phyloP scores from a whole-genome alignment of 2,888 invertebrate genomes.

The Lycophotia porphyrea region DNA sequence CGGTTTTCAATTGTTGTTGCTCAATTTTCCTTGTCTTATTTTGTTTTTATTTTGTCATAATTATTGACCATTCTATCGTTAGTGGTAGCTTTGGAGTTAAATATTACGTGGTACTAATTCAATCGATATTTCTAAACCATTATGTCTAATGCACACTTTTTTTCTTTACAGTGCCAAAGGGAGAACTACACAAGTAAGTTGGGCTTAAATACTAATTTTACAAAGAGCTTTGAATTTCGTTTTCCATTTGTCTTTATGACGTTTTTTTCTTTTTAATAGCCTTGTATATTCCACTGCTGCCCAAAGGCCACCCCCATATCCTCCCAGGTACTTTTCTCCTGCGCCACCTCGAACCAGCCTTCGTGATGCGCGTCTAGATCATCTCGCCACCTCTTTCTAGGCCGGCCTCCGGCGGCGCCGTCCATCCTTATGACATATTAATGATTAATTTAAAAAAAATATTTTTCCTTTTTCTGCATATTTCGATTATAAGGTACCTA shows the following conservation, averaged over 20 bases:
- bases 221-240: neutral
- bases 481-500: neutral
- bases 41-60: too few species aligned
- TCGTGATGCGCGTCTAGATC: too few species aligned
- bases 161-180: conserved; percentile 19
- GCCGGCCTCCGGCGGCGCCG: too few species aligned
- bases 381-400: too few species aligned
- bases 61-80: too few species aligned
- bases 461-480: neutral
- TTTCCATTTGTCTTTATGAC: neutral
- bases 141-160: conserved; percentile 34
- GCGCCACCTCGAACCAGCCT: too few species aligned
- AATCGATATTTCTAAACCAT: neutral
- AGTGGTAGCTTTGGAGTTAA: too few species aligned
- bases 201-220: conserved; percentile 1
- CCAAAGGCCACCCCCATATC: too few species aligned
- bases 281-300: too few species aligned
- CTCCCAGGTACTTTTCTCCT: too few species aligned
- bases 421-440: too few species aligned
- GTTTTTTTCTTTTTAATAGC: too few species aligned
- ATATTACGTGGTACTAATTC: neutral
- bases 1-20: neutral
- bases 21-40: neutral
- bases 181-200: conserved; percentile 16
- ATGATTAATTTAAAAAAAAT: neutral